These are phyloP conservation scores for Conops quadrifasciatus DNA, from an alignment of 2,888 invertebrate genomes.

Conservation along the genomic window DNA sequence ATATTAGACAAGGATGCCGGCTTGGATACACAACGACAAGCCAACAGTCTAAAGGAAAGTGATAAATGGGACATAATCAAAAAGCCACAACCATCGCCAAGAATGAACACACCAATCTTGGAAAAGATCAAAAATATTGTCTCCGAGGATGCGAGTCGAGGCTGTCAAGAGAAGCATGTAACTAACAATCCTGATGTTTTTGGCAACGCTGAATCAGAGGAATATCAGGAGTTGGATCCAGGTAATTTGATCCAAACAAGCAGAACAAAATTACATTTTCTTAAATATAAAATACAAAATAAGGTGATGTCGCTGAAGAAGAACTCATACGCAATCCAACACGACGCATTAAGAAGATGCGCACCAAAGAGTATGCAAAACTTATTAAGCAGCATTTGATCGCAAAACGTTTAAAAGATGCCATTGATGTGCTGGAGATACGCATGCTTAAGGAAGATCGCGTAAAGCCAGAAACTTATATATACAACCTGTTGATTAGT, in stretches of 20 bases:
- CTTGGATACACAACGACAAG: conserved; percentile 46
- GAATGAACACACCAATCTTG: neutral
- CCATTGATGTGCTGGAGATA: conserved; percentile 80
- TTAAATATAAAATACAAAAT: neutral
- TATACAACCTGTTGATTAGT: conserved; percentile 84
- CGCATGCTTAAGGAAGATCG: conserved; percentile 79
- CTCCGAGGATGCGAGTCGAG: conserved; percentile 34
- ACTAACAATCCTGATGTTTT: conserved; percentile 50
- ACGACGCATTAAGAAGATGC: conserved; percentile 67
- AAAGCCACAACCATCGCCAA: neutral
- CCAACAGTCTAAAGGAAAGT: conserved; percentile 39
- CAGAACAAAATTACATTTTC: neutral
- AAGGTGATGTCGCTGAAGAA: conserved; percentile 70
- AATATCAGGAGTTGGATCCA: conserved; percentile 21
- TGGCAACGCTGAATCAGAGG: conserved; percentile 47
- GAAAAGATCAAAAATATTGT: neutral
- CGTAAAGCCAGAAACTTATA: conserved; percentile 80
- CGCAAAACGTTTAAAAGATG: conserved; percentile 76
- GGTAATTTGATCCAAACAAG: neutral
- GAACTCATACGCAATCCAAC: conserved; percentile 68
- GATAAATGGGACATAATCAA: neutral
- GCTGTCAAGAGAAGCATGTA: no score
- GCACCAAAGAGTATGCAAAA: conserved; percentile 74
- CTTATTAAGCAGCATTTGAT: conserved; percentile 75
- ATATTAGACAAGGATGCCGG: conserved; percentile 54